phyloP scores from a whole-genome alignment of 2,888 invertebrate genomes.

The Seladonia tumulorum region DNA sequence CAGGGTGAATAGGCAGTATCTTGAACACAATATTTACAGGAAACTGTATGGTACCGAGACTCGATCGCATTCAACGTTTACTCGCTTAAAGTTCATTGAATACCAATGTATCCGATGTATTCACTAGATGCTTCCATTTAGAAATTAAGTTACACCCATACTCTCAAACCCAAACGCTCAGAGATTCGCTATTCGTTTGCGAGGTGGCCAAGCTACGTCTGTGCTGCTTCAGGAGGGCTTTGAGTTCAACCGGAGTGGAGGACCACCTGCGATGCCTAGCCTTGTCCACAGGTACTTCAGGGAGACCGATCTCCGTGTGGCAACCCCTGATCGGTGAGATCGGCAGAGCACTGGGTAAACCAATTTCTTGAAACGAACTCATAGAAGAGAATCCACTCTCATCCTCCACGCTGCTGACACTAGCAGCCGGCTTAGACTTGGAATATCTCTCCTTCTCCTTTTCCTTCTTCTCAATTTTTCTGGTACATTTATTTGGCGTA shows the following conservation, averaged over 20 bases:
- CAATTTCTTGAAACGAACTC: slow-evolving; percentile 93
- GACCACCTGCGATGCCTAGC: slow-evolving; percentile 81
- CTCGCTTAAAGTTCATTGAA: slow-evolving; percentile 5
- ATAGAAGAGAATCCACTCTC: slow-evolving; percentile 95
- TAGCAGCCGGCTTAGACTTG: slow-evolving; percentile 75
- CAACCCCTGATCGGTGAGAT: slow-evolving; percentile 78
- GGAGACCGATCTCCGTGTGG: slow-evolving; percentile 82
- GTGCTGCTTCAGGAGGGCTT: slow-evolving; percentile 78
- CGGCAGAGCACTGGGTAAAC: slow-evolving; percentile 85
- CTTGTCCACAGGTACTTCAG: slow-evolving; percentile 78
- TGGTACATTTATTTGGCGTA: slow-evolving; percentile 69
- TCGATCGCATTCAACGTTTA: neutral
- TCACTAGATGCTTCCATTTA: slow-evolving; percentile 11
- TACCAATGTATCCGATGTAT: slow-evolving; percentile 11
- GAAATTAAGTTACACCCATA: neutral
- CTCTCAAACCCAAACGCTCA: slow-evolving; percentile 81
- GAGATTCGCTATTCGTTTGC: slow-evolving; percentile 76
- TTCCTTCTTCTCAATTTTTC: slow-evolving; percentile 66
- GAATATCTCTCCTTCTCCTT: slow-evolving; percentile 59
- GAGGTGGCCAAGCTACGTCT: slow-evolving; percentile 75
- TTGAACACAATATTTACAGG: slow-evolving; percentile 28
- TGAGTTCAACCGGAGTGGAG: slow-evolving; percentile 81
- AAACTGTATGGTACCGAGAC: neutral
- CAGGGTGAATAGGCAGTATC: slow-evolving; percentile 4
- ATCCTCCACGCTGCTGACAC: slow-evolving; percentile 87